These are phyloP conservation scores for Lepidocyrtinus sp. DNA, from an alignment of 2,888 invertebrate genomes.

Conservation along the genomic window DNA sequence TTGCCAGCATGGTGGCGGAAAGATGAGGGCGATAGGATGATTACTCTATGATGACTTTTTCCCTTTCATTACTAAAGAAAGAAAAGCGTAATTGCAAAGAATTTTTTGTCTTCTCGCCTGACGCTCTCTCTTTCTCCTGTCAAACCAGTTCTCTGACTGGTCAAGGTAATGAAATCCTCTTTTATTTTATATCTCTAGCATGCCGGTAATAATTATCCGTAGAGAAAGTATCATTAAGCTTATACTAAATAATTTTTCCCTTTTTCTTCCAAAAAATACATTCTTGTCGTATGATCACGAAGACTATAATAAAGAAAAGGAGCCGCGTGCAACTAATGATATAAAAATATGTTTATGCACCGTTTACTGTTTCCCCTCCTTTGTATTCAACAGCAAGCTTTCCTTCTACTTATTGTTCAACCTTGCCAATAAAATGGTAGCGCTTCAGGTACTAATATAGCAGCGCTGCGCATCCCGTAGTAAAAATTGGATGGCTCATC, in stretches of 20 bases:
- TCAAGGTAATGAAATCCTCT: conserved; percentile 3
- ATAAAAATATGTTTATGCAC: not conserved
- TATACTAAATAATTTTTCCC: not conserved
- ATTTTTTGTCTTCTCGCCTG: too few species aligned
- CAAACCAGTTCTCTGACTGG: not conserved
- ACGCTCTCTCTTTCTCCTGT: not conserved
- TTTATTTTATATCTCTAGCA: too few species aligned
- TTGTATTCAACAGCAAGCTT: too few species aligned
- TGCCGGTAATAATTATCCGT: not conserved
- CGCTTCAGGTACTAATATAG: not conserved
- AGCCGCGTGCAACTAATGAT: conserved; percentile 8
- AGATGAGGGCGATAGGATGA: too few species aligned
- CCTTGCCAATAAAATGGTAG: not conserved
- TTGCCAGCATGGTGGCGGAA: too few species aligned
- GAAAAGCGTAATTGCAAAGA: not conserved
- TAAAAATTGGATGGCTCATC: conserved; percentile 15
- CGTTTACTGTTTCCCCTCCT: not conserved
- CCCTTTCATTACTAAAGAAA: not conserved
- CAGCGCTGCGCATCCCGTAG: not conserved
- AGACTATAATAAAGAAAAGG: conserved; percentile 1
- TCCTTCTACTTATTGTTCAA: not conserved
- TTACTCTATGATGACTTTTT: not conserved
- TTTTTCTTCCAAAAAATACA: too few species aligned
- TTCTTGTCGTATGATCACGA: conserved; percentile 1
- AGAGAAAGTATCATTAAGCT: not conserved